These are phyloP conservation scores for Eupeodes latifasciatus DNA, from an alignment of 2,888 invertebrate species.

Conservation along the genomic window DNA sequence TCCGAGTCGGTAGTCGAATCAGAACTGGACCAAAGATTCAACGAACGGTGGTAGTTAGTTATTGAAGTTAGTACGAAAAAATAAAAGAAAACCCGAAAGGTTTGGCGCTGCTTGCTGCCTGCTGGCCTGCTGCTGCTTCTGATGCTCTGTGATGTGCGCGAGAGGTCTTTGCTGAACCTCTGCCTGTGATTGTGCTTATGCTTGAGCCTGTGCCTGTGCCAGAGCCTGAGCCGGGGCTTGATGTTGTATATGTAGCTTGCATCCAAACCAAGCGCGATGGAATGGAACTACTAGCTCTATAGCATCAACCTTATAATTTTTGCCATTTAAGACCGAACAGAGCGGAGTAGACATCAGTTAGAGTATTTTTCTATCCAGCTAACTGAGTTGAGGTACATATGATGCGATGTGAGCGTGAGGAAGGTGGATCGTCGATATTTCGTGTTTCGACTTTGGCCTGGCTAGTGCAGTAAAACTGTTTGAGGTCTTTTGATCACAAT, in stretches of 20 bases:
- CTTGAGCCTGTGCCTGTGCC: constrained; percentile 12
- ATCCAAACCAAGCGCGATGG: constrained; percentile 28
- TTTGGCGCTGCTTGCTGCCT: constrained; percentile 34
- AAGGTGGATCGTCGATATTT: constrained; percentile 9
- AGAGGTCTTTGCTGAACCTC: constrained; percentile 29
- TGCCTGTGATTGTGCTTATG: constrained; percentile 4
- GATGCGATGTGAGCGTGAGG: neutral
- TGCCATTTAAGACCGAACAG: too few relatives aligned
- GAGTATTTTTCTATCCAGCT: too few relatives aligned
- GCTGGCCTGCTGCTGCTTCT: constrained; percentile 40
- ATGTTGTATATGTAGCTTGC: constrained; percentile 24
- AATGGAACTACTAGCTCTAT: neutral
- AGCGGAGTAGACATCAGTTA: too few relatives aligned
- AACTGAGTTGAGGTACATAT: too few relatives aligned
- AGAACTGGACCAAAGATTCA: constrained; percentile 75
- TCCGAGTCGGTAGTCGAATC: constrained; percentile 76
- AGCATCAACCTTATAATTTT: constrained; percentile 15
- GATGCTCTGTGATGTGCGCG: constrained; percentile 47
- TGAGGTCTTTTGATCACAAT: constrained; percentile 48
- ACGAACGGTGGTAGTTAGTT: constrained; percentile 69
- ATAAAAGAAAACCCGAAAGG: constrained; percentile 39
- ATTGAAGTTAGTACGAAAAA: constrained; percentile 30
- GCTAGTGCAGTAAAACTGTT: constrained; percentile 36
- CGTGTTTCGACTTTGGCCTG: neutral
- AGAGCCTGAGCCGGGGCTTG: too few relatives aligned